Conservation (phyloP, 2,888 invertebrate genomes). For the Xylota segnis region DNA sequence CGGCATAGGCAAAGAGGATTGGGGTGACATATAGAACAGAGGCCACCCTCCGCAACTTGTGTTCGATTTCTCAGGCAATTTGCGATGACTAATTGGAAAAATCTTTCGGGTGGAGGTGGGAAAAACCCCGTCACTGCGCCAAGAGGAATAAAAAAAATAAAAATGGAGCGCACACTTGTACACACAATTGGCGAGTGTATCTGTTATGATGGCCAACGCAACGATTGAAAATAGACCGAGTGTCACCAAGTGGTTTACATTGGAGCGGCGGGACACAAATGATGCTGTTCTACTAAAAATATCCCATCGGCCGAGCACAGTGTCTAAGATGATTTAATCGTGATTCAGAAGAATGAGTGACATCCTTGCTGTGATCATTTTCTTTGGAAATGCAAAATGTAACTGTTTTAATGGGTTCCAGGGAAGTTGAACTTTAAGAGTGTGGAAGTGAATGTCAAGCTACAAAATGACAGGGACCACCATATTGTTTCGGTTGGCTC, state of each 20-base stretch:
- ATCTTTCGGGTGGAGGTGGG: conserved; percentile 61
- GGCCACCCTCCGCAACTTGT: conserved; percentile 50
- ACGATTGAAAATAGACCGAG: conserved; percentile 71
- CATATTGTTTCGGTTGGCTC: too few species aligned
- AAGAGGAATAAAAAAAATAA: conserved; percentile 5
- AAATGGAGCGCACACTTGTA: conserved; percentile 6
- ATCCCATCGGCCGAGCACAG: conserved; percentile 16
- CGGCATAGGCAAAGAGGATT: conserved; percentile 4
- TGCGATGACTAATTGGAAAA: conserved; percentile 74
- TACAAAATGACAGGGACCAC: too few species aligned
- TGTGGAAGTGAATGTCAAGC: neutral
- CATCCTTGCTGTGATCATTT: neutral
- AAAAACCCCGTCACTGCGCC: conserved; percentile 60
- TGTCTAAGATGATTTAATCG: conserved; percentile 20
- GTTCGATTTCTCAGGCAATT: conserved; percentile 72
- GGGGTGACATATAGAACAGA: conserved; percentile 40
- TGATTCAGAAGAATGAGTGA: conserved; percentile 25
- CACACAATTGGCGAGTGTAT: conserved; percentile 7
- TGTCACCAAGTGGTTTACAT: conserved; percentile 57
- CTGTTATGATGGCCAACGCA: conserved; percentile 66
- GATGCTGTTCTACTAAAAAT: conserved; percentile 55
- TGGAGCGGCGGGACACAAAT: conserved; percentile 11
- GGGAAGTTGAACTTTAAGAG: neutral
- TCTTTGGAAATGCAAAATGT: neutral
- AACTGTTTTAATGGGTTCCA: neutral